phyloP scores from a whole-genome alignment of 2,113 vertebrate genomes.

The Corydoras maculifer region DNA sequence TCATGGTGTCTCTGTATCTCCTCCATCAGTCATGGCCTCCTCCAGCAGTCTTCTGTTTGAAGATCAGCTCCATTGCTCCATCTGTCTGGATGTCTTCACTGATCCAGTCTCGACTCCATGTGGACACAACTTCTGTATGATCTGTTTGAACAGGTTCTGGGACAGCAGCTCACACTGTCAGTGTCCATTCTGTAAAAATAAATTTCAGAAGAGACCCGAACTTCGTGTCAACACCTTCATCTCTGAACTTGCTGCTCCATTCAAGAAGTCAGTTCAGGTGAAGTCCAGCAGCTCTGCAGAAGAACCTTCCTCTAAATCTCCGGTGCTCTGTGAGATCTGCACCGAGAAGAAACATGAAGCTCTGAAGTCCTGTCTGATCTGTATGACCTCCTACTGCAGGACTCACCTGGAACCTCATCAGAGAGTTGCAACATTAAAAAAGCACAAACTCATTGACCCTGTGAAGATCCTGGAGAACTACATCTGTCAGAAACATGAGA shows the following conservation, averaged over 20 bases:
- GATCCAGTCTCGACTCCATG: constrained; percentile 5
- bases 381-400: not conserved
- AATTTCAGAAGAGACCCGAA: not conserved
- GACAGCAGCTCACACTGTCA: constrained; percentile 10
- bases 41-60: not conserved
- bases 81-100: constrained; percentile 14
- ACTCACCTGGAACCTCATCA: constrained; percentile 5
- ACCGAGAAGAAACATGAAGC: not conserved
- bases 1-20: not conserved
- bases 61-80: not conserved
- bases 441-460: constrained; percentile 9
- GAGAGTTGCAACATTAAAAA: not conserved
- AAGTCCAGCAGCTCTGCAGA: not conserved
- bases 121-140: constrained; percentile 7
- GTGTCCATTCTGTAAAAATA: not conserved
- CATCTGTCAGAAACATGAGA: constrained; percentile 19
- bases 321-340: not conserved
- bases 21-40: not conserved
- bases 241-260: not conserved
- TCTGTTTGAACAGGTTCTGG: not conserved
- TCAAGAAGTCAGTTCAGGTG: constrained; percentile 4
- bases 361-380: constrained; percentile 7
- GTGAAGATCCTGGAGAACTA: constrained; percentile 18
- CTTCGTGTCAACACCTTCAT: constrained; percentile 4
- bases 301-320: not conserved